Percentiles rank a stretch among this genome's conserved stretches.
Conservation (phyloP, 2,888 invertebrate species). For the Iphiclides podalirius region DNA sequence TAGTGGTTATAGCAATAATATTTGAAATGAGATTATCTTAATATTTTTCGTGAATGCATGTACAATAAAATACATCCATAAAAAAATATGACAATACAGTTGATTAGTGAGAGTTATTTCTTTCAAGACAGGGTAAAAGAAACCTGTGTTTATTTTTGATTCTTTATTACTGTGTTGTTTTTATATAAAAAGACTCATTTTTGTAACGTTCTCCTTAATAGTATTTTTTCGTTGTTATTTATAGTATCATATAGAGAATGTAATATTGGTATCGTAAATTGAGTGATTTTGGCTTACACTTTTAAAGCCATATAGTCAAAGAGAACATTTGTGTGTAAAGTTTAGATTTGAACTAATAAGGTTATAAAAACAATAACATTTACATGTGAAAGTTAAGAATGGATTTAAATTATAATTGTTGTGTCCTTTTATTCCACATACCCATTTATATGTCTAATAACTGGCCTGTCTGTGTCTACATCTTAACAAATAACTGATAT, state of each 20-base stretch:
- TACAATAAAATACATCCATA: conserved; percentile 9
- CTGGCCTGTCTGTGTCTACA: conserved; percentile 2
- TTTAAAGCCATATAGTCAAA: no score
- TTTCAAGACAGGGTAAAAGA: conserved; percentile 2
- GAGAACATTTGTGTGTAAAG: no score
- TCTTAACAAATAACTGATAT: conserved; percentile 11
- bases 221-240: conserved; percentile 10
- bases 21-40: conserved; percentile 14
- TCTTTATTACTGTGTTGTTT: conserved; percentile 4
- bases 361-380: no score
- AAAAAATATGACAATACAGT: neutral
- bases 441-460: no score
- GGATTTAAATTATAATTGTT: no score
- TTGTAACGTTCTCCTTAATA: conserved; percentile 6
- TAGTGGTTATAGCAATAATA: neutral
- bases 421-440: no score
- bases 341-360: no score
- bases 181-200: neutral
- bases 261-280: no score
- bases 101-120: conserved; percentile 15
- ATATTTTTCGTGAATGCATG: neutral
- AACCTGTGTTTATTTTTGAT: conserved; percentile 9
- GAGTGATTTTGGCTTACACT: no score
- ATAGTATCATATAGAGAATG: conserved; percentile 1
- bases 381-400: no score